A percentile compares a stretch with the other conserved stretches of the same genome.
Conservation (phyloP, 2,888 invertebrate species). For the Craniophora ligustri region DNA sequence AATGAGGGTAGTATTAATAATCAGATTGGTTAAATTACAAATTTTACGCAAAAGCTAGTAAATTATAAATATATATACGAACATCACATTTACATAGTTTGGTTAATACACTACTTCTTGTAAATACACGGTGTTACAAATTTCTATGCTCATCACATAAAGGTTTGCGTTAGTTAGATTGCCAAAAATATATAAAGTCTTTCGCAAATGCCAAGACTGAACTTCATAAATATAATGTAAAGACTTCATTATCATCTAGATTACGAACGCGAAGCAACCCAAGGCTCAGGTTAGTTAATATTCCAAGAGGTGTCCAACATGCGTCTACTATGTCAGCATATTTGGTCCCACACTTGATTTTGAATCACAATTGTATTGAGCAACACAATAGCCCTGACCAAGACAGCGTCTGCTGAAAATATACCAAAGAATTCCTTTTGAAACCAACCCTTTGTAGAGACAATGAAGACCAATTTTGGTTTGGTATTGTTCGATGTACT, state of each 20-base stretch:
- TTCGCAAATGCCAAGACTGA: constrained; percentile 31
- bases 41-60: no score
- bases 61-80: no score
- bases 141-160: no score
- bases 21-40: no score
- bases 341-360: constrained; percentile 52
- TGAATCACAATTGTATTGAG: constrained; percentile 53
- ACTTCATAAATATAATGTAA: no score
- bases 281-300: constrained; percentile 51
- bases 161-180: no score
- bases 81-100: no score
- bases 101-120: no score
- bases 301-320: constrained; percentile 36
- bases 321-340: constrained; percentile 49
- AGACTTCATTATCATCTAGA: constrained; percentile 45
- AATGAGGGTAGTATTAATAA: no score
- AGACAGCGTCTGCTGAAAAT: constrained; percentile 46
- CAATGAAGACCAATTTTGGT: constrained; percentile 49
- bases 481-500: constrained; percentile 35
- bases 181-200: no score
- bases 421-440: constrained; percentile 52
- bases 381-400: constrained; percentile 54
- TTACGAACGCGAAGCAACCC: constrained; percentile 46
- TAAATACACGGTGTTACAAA: no score
- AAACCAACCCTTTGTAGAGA: constrained; percentile 47